Conservation (phyloP, 2,113 vertebrate species). For the Indicator maculatus region DNA sequence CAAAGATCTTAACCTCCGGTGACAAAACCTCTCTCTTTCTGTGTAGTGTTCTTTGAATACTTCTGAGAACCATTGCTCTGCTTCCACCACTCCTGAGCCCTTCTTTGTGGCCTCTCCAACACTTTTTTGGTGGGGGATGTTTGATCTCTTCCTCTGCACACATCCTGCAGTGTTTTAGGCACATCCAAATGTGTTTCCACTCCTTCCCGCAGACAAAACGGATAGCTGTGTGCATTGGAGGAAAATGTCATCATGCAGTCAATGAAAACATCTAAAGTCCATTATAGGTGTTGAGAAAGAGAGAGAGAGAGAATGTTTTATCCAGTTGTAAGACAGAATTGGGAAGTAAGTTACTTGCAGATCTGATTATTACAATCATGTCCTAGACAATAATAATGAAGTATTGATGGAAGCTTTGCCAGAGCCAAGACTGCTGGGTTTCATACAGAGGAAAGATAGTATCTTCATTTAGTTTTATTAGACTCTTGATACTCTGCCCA, state of each 20-base stretch:
- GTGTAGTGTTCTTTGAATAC: neutral
- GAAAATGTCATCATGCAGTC: neutral
- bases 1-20: neutral
- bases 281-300: neutral
- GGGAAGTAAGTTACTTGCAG: constrained; percentile 40
- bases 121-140: neutral
- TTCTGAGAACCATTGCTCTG: neutral
- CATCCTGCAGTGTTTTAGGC: neutral
- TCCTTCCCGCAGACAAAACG: neutral
- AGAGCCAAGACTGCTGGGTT: constrained; percentile 57
- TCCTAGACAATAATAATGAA: constrained; percentile 58
- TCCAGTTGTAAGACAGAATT: constrained; percentile 22
- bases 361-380: constrained; percentile 32
- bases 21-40: neutral
- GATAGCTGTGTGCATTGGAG: neutral
- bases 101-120: neutral
- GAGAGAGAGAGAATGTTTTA: neutral
- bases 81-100: neutral
- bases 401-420: constrained; percentile 51
- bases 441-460: constrained; percentile 37
- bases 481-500: constrained; percentile 58
- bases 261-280: neutral
- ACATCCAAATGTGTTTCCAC: neutral
- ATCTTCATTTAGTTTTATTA: constrained; percentile 70
- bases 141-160: neutral